These are phyloP conservation scores for Lynx canadensis DNA, from an alignment of 2,113 vertebrate genomes.

Conservation along the genomic window DNA sequence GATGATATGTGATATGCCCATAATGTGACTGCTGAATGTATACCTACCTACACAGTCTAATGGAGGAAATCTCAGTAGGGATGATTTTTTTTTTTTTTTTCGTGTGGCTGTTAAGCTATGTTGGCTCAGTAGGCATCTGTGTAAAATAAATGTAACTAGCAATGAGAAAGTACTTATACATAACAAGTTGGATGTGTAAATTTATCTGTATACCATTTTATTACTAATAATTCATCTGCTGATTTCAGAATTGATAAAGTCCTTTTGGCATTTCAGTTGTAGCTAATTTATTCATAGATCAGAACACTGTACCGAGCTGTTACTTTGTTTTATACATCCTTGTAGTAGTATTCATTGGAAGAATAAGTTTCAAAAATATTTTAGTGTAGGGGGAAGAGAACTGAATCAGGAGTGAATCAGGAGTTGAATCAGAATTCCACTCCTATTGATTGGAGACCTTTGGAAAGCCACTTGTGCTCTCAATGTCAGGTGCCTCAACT, in stretches of 20 bases:
- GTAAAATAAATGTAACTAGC: background rate
- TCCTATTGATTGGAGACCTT: background rate
- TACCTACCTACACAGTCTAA: background rate
- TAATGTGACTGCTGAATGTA: background rate
- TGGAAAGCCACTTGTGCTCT: background rate
- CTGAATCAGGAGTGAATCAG: background rate
- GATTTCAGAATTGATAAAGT: conserved; percentile 4
- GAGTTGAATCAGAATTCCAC: background rate
- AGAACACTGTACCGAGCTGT: background rate
- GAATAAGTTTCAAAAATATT: background rate
- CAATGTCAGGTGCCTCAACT: background rate
- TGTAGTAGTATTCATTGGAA: background rate
- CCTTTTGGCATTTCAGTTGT: background rate
- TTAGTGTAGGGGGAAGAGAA: background rate
- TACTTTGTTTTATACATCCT: background rate
- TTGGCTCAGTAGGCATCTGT: background rate
- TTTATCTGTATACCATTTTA: background rate
- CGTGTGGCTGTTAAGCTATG: background rate
- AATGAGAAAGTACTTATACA: background rate
- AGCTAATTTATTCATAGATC: conserved; percentile 6
- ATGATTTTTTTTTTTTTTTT: background rate
- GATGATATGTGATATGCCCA: background rate
- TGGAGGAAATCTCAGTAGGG: background rate
- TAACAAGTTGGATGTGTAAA: background rate
- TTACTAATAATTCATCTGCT: background rate